Conservation (phyloP, 1,140 invertebrate genomes). For the Thalassaphorura encarpata region DNA sequence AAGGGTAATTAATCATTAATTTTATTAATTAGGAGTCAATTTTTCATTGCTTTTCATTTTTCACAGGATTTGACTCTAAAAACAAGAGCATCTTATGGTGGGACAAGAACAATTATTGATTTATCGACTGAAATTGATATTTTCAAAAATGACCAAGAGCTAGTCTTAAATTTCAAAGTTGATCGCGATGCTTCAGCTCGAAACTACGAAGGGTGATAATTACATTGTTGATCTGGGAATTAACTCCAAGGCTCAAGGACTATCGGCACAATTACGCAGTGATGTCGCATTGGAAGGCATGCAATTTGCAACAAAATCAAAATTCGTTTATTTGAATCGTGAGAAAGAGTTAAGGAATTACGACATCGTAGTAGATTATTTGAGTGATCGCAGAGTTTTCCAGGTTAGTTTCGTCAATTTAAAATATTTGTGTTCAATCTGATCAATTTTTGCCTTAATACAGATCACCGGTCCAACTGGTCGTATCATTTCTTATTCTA, state of each 20-base stretch:
- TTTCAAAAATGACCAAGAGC: constrained; percentile 16
- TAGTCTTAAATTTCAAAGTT: constrained; percentile 3
- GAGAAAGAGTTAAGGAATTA: constrained; percentile 9
- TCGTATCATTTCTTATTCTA: neutral
- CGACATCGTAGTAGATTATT: neutral
- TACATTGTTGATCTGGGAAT: neutral
- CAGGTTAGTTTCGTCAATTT: neutral
- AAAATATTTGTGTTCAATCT: neutral
- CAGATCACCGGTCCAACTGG: neutral
- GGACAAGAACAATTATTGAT: too few species aligned
- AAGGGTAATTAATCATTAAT: too few species aligned
- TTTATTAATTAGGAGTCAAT: too few species aligned
- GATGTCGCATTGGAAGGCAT: neutral
- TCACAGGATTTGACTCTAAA: constrained; percentile 9
- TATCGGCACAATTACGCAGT: constrained; percentile 5
- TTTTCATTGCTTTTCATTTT: too few species aligned
- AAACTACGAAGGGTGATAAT: neutral
- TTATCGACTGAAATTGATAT: too few species aligned
- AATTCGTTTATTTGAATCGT: constrained; percentile 15
- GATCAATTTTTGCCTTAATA: neutral
- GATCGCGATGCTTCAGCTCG: neutral
- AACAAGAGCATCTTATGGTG: too few species aligned
- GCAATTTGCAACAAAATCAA: constrained; percentile 4
- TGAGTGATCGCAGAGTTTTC: neutral
- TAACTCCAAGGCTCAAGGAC: constrained; percentile 2